phyloP scores from a whole-genome alignment of 2,797 vertebrate genomes.

The Gobio occitaniae region DNA sequence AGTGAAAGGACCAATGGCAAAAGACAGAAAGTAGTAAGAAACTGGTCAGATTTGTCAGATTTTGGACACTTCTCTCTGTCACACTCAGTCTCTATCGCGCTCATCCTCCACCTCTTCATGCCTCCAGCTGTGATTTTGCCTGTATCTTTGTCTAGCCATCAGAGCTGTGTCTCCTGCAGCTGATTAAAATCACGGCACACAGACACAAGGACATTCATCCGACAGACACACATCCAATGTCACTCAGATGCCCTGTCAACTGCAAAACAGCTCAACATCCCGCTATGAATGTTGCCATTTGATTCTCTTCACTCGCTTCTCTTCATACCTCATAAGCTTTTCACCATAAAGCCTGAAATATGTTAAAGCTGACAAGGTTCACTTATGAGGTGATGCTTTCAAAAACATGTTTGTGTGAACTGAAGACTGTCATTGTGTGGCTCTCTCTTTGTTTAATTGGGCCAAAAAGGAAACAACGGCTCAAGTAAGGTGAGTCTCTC shows the following conservation, averaged over 20 bases:
- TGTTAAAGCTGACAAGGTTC: background rate
- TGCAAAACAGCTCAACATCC: conserved; percentile 18
- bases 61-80: background rate
- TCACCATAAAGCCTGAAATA: background rate
- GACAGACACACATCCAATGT: background rate
- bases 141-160: conserved; percentile 20
- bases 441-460: background rate
- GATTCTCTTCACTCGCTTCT: background rate
- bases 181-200: conserved; percentile 20
- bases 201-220: conserved; percentile 25
- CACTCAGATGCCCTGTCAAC: background rate
- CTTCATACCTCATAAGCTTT: background rate
- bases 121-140: conserved; percentile 1
- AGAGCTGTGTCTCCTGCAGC: conserved; percentile 3
- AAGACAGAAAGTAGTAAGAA: background rate
- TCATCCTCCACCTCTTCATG: conserved; percentile 8
- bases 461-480: background rate
- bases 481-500: background rate
- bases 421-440: background rate
- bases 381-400: background rate
- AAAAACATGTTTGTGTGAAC: background rate
- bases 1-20: background rate
- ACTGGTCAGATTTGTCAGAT: background rate
- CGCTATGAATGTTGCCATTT: background rate
- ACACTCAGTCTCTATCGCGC: background rate